Base-by-base conservation (phyloP, 2,888 invertebrate genomes). In the Chesias legatella region DNA sequence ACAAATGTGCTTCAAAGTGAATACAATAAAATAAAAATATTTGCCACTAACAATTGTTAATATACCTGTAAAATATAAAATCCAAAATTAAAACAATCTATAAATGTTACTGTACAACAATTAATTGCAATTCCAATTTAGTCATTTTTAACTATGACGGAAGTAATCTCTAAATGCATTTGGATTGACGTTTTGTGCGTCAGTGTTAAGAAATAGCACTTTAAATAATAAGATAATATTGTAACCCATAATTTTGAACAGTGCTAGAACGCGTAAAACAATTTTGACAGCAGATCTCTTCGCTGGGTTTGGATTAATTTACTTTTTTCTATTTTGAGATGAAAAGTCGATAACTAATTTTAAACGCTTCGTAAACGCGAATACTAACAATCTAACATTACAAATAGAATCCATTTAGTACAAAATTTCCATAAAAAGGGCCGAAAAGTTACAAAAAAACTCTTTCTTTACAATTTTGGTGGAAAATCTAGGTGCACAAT, bases 401-500 rank as follows among this genome's bases (percentile, higher is more conserved):
- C 33, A 26, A 33, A 33, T 51, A 28, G 11, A 39, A 34, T 37
- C 33, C 13, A 63, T 63, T 73, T 60, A 64, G 66, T 81, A 79
- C 72, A 77, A 73, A 55, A 50, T 53, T 59, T 67, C 65, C 47
- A 73, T 77, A 70, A 70, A 77, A 80, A 63, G 61, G 73, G 74
- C 73, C 75, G 55, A 60, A 79, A 31, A 23, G 2, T 39, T 30
- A 74, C 67, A 63, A 61, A 55, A 53, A 56, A 59, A 67, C n/a
- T 69, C 67, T 70, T 64, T 72, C 62, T 63, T 75, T 67, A 66
- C 56, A 73, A 72, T 73, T 77, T 74, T 66, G 66, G 63, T 80
- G 73, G 72, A 78, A 79, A 81, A 77, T 73, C 79, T 82, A 81
- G n/a, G 68, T 74, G 71, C 64, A 51, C 65, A 66, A 51, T 60